Evolutionary conservation across 2,797 vertebrate species (phyloP).

Genomic region (Anas flavirostris): DNA sequence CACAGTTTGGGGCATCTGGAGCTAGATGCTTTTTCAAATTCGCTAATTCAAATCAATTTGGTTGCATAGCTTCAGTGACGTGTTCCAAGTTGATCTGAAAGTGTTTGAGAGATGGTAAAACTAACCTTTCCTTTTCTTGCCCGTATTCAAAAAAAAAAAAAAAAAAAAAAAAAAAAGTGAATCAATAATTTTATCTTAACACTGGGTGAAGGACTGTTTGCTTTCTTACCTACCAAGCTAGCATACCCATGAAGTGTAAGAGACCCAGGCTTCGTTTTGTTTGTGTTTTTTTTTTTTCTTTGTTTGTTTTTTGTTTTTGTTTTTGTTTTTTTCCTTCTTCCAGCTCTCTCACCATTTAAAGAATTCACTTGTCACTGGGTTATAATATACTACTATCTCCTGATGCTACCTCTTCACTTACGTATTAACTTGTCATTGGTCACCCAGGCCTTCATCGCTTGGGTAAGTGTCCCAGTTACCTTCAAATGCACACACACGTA

Average conservation of each 20-base stretch:
- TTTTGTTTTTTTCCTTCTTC: not conserved
- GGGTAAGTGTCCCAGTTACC: not conserved
- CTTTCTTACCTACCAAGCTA: not conserved
- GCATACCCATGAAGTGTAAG: not conserved
- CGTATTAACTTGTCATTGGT: not conserved
- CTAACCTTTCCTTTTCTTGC: not conserved
- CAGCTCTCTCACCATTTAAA: not conserved
- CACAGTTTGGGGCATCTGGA: not conserved
- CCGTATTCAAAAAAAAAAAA: not conserved
- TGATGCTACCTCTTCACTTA: not conserved
- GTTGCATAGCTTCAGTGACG: not conserved
- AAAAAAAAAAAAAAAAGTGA: not conserved
- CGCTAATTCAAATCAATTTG: not conserved
- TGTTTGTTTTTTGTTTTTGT: too few species aligned
- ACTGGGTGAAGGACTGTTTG: not conserved
- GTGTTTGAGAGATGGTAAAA: not conserved
- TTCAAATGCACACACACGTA: accelerated
- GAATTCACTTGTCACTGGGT: not conserved
- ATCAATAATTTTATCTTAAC: not conserved
- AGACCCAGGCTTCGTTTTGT: not conserved
- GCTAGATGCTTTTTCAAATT: not conserved
- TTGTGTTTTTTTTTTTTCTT: too few species aligned
- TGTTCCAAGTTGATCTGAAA: not conserved
- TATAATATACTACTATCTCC: not conserved
- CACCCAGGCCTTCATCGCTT: not conserved